Conservation (phyloP, 2,888 invertebrate genomes). For the Smittia aterrima region DNA sequence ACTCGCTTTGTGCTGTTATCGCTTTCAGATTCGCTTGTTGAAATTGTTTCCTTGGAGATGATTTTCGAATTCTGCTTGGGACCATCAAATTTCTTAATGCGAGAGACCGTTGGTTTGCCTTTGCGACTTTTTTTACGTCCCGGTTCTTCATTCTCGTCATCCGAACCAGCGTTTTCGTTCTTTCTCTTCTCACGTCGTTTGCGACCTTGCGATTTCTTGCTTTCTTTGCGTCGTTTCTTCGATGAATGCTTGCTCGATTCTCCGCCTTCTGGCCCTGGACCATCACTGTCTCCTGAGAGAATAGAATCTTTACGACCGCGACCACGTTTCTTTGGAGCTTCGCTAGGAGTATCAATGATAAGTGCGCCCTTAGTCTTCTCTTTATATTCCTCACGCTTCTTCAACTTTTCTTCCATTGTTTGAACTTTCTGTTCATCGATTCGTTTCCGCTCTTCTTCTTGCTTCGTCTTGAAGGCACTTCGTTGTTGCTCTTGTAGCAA, state of each 20-base stretch:
- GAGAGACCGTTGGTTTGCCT: conserved; percentile 42
- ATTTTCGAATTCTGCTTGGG: conserved; percentile 84
- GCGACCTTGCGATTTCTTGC: conserved; percentile 54
- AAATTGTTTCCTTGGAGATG: conserved; percentile 92
- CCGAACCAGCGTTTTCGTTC: conserved; percentile 50
- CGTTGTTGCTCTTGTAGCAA: conserved; percentile 90
- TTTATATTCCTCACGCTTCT: conserved; percentile 88
- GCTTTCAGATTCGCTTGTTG: conserved; percentile 80
- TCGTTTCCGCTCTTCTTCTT: conserved; percentile 71
- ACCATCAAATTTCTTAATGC: conserved; percentile 60
- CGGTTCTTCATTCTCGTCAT: conserved; percentile 68
- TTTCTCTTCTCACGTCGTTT: conserved; percentile 52
- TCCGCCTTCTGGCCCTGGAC: conserved; percentile 54
- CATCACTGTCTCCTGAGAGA: conserved; percentile 74
- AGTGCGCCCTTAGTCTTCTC: conserved; percentile 93
- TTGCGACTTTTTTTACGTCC: conserved; percentile 47
- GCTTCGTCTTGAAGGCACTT: conserved; percentile 64
- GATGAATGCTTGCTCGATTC: conserved; percentile 46
- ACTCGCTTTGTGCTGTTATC: conserved; percentile 60
- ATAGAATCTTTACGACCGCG: conserved; percentile 68
- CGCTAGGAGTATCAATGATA: conserved; percentile 63
- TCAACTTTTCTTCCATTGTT: conserved; percentile 79
- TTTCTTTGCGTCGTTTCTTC: conserved; percentile 50
- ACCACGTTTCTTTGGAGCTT: conserved; percentile 64
- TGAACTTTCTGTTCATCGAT: conserved; percentile 74